Evolutionary conservation across 2,888 invertebrate genomes (phyloP), one percentile per base, ranked within the genome.

Genomic region (Perithous albicinctus): DNA sequence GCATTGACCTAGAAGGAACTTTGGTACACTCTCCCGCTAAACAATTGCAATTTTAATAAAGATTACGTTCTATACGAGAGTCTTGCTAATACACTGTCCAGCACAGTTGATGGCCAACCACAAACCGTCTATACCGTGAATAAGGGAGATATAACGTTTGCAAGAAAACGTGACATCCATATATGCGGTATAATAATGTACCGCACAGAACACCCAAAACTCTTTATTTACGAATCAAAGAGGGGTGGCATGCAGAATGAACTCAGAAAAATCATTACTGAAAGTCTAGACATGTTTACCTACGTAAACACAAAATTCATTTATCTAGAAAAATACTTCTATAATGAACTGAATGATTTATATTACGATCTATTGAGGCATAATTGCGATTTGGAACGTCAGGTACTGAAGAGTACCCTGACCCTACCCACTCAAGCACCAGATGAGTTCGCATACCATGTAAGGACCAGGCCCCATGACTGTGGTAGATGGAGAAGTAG

Each of bases 321-420:
- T 4, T 88, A 87, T 46, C 51, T 85, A 0, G 86, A 87, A 74
- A 83, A 82, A 56, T 84, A 88, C 5, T 83, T 87, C 1, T 79
- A 86, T 20, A 56, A 66, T 4, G 76, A 83, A 12, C 18, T 89
- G 0, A 48, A 84, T 6, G 6, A 35, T 5, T 26, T 88, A 0
- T 88, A 89, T 41, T 12, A 67, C 1, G 85, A 89, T n/a, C 81
- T 88, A 0, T 12, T 88, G 1, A 51, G 80, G 6, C 82, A 88
- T 15, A 73, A 82, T 26, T 90, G 90, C 48, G 51, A 86, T 10
- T 0, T 88, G 1, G 86, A 88, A 26, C 64, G 86, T 23, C 87
- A 89, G 59, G 85, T 89, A 0, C 5, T 89, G 2, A 83, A 78
- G 35, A 89, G 87, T 41, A 73, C 89, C 2, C 73, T 89, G 5